Base-by-base conservation (phyloP, 1,140 invertebrate species). In the Nephila pilipes region DNA sequence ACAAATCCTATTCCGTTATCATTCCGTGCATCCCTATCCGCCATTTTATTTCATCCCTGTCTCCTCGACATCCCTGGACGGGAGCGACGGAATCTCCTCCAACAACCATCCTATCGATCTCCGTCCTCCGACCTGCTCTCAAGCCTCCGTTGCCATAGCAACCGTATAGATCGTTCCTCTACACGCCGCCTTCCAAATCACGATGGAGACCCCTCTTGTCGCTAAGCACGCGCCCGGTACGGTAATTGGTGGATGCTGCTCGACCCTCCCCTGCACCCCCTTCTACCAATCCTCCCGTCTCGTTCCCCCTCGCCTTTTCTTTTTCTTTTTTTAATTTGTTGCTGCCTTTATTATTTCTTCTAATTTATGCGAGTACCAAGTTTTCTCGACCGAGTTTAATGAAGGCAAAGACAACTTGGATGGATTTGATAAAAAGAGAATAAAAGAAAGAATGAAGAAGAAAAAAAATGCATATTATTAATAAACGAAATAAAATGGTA, bases 111-210 rank as follows among this genome's bases (percentile, higher is more conserved):
- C 92, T 88, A 93, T 93, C 92, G 92, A 93, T 93, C 92, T 87
- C 85, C 90, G 60, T 92, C 90, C 92, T 87, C 85, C 38, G 83
- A 36, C 83, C 92, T 87, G 65, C 92, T 93, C 92, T 88, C 85
- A 29, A 88, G 92, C 92, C 36, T 93, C 90, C 75, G 92, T 93
- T 46, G 1, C 85, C 69, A 93, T 93, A 25, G 83, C 54, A 80
- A 93, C 92, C 54, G 63, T 93, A 93, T 93, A 93, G 92, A 93
- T 93, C 75, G 90, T 92, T 92, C 90, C 90, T 92, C 80, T 92
- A 92, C 90, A 90, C 89, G 54, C 88, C 75, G 69, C 87, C 87
- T 88, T 88, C 89, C 57, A 91, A 91, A 91, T 91, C 89, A 91
- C 89, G 89, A 89, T 89, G 46, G 87, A 87, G 69, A 75, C 54